Evolutionary conservation across 2,797 vertebrate genomes (phyloP).

Genomic region (Macroramphosus scolopax): DNA sequence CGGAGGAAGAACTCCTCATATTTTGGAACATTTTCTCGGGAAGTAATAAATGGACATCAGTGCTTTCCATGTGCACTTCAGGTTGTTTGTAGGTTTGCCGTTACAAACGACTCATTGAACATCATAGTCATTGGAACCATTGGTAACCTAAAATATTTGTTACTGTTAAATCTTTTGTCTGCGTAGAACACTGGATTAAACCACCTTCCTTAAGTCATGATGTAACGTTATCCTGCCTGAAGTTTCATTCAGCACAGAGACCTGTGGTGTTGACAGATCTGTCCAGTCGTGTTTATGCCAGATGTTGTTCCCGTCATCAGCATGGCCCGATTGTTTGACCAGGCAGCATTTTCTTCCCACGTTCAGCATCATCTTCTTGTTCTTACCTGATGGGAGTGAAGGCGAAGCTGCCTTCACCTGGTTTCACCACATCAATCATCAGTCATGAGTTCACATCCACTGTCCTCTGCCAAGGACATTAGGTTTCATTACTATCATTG

Average conservation of each 20-base stretch:
- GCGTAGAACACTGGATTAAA: slow-evolving; percentile 8
- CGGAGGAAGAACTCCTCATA: too few relatives aligned
- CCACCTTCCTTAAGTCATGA: slow-evolving; percentile 1
- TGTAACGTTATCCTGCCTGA: background rate
- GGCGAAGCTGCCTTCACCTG: background rate
- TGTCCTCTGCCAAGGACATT: too few relatives aligned
- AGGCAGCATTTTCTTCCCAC: slow-evolving; percentile 16
- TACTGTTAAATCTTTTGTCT: slow-evolving; percentile 8
- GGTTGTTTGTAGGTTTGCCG: too few relatives aligned
- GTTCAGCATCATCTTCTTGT: slow-evolving; percentile 1
- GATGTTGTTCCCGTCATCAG: slow-evolving; percentile 18
- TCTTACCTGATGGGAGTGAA: background rate
- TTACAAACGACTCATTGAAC: too few relatives aligned
- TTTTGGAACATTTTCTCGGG: too few relatives aligned
- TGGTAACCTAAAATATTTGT: slow-evolving; percentile 1
- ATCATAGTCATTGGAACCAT: too few relatives aligned
- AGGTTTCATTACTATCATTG: too few relatives aligned
- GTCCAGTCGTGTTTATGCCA: slow-evolving; percentile 27
- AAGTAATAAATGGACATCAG: too few relatives aligned
- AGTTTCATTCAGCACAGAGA: slow-evolving; percentile 22
- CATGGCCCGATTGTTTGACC: slow-evolving; percentile 24
- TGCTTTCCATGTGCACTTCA: too few relatives aligned
- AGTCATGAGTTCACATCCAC: background rate
- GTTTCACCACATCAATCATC: slow-evolving; percentile 1
- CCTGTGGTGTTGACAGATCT: slow-evolving; percentile 28